Base-by-base conservation (phyloP, 2,113 vertebrate genomes). In the Podarcis cretensis region DNA sequence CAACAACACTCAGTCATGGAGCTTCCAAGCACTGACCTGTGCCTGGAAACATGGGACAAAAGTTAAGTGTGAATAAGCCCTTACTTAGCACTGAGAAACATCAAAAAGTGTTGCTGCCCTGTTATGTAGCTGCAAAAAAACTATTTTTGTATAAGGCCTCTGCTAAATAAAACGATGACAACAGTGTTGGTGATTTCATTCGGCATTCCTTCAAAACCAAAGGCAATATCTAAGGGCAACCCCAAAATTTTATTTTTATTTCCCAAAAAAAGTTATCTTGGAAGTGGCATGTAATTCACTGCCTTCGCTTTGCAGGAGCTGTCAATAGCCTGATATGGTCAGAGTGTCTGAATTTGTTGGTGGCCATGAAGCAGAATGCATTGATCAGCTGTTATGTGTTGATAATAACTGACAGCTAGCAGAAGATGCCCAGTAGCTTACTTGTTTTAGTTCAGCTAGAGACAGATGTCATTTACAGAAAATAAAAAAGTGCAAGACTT, bases 351-450 rank as follows among this genome's bases (percentile, higher is more conserved):
- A 27, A 43, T 48, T 71, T 54, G 66, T 40, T 37, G 7, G 65
- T 48, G 40, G 65, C 25, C 13, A 27, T 18, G 25, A n/a, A 83
- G 7, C 3, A 48, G 82, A 71, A 48, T 40, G 13, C 40, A 68
- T 30, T 48, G 40, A 83, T 83, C 37, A 48, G 66, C 66, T 48
- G 16, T 5, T 43, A n/a, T 25, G 82, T 83, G 80, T 23, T 71
- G 48, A 71, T 48, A 48, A 66, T 65, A 81, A 66, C 23, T 0
- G 0, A 10, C 27, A 71, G 77, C 63, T n/a, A 18, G 4, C 87
- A 0, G 0, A 83, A 43, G 82, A 54, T 83, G 8, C n/a, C 66
- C 40, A 18, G 37, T 10, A 25, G 25, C 81, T 21, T 48, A 13
- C 37, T 43, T 40, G 81, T 69, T 83, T 48, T 6, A 18, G 13